phyloP scores from a whole-genome alignment of 2,113 vertebrate species.

The Ovibos moschatus region DNA sequence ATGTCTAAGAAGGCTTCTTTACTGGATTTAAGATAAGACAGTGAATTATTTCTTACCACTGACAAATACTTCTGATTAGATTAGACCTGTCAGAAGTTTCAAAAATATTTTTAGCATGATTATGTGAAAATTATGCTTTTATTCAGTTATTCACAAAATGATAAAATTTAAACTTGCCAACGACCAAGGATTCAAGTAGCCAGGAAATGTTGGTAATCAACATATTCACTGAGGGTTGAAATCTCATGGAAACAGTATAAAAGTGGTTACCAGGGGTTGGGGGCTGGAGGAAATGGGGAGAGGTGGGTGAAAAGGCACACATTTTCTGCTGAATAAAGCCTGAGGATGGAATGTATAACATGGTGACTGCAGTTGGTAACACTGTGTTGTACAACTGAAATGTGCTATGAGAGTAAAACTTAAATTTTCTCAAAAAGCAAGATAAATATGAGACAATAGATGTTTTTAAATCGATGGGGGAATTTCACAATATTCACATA shows the following conservation, averaged over 20 bases:
- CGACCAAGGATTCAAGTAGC: background rate
- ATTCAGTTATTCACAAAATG: background rate
- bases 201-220: background rate
- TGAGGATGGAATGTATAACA: background rate
- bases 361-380: background rate
- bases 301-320: background rate
- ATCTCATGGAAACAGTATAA: background rate
- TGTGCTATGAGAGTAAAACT: background rate
- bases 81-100: background rate
- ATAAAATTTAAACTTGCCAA: background rate
- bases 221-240: background rate
- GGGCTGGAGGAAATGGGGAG: background rate
- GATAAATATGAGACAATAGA: background rate
- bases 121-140: background rate
- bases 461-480: background rate
- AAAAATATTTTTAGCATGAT: background rate
- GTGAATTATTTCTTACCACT: background rate
- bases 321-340: background rate
- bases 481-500: background rate
- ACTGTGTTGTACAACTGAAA: background rate
- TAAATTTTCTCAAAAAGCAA: background rate
- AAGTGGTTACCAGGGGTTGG: background rate
- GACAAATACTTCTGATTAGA: background rate
- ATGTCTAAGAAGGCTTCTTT: background rate
- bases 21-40: background rate